phyloP scores from a whole-genome alignment of 2,888 invertebrate species.

The Pandemis corylana region DNA sequence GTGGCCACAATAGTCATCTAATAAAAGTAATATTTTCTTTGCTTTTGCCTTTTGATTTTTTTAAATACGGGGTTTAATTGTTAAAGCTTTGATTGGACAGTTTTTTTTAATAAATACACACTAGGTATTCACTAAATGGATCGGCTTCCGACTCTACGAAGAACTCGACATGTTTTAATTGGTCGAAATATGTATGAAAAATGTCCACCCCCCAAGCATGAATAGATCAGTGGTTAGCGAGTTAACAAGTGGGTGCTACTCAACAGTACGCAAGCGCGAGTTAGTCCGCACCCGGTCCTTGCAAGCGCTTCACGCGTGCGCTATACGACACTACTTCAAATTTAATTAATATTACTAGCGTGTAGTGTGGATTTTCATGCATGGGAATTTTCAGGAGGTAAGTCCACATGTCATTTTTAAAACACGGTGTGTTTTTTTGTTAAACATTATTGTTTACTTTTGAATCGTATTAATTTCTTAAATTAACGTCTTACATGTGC shows the following conservation, averaged over 20 bases:
- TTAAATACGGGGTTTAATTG: background rate
- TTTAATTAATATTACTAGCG: background rate
- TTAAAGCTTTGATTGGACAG: too few species aligned
- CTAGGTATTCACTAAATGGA: too few species aligned
- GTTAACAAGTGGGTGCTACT: conserved; percentile 11
- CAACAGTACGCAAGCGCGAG: conserved; percentile 3
- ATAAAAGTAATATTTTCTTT: too few species aligned
- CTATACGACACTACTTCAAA: background rate
- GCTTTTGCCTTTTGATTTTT: too few species aligned
- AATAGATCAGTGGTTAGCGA: background rate
- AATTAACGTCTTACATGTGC: too few species aligned
- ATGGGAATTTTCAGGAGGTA: conserved; percentile 1
- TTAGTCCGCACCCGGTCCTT: conserved; percentile 27
- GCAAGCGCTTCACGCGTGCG: conserved; percentile 29
- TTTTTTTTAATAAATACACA: too few species aligned
- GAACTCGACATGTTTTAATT: too few species aligned
- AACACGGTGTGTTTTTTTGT: background rate
- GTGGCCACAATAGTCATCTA: too few species aligned
- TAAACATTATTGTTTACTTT: background rate
- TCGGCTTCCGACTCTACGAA: too few species aligned
- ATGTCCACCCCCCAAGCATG: conserved; percentile 16
- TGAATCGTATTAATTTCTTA: too few species aligned
- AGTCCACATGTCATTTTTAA: background rate
- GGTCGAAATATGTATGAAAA: background rate
- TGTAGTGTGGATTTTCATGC: conserved; percentile 11